Percentiles rank a stretch among this genome's conserved stretches.
Evolutionary conservation across 92 coral and sea anemone species (phyloP).

Genomic region (Porites divaricata): DNA sequence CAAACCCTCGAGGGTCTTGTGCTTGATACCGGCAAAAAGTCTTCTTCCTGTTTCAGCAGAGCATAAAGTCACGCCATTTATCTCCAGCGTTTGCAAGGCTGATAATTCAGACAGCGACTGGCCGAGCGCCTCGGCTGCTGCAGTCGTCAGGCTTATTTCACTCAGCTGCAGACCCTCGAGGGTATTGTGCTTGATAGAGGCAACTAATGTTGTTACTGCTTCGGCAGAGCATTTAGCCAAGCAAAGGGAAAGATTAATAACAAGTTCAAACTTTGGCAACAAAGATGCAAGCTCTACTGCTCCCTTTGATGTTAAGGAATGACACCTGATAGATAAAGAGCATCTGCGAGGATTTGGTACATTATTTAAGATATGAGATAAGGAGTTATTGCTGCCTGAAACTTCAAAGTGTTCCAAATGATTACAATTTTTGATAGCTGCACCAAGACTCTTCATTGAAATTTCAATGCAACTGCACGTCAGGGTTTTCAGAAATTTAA

Average conservation of each 20-base stretch:
- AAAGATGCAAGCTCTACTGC: too few relatives aligned
- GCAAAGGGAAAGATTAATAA: background rate
- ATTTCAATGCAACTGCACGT: rapidly evolving
- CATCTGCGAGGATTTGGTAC: background rate
- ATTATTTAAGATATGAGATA: background rate
- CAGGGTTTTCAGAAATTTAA: background rate
- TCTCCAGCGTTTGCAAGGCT: background rate
- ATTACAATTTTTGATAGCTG: background rate
- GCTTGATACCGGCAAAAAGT: too few relatives aligned
- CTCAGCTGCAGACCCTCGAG: background rate
- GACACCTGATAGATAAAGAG: too few relatives aligned
- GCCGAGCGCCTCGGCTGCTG: background rate
- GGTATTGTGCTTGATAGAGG: background rate
- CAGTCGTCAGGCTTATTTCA: background rate
- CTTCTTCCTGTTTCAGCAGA: too few relatives aligned
- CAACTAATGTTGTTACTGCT: background rate
- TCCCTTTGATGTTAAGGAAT: rapidly evolving
- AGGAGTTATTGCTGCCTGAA: background rate
- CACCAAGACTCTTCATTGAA: background rate
- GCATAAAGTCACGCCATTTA: too few relatives aligned
- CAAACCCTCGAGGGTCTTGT: too few relatives aligned
- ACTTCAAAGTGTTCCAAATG: background rate
- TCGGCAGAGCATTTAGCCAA: background rate
- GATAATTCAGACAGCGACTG: background rate
- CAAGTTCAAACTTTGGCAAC: background rate